Percentiles rank a stretch among this genome's conserved stretches.
These are phyloP conservation scores for Oncorhynchus nerka DNA, from an alignment of 2,113 vertebrate species.

Conservation along the genomic window DNA sequence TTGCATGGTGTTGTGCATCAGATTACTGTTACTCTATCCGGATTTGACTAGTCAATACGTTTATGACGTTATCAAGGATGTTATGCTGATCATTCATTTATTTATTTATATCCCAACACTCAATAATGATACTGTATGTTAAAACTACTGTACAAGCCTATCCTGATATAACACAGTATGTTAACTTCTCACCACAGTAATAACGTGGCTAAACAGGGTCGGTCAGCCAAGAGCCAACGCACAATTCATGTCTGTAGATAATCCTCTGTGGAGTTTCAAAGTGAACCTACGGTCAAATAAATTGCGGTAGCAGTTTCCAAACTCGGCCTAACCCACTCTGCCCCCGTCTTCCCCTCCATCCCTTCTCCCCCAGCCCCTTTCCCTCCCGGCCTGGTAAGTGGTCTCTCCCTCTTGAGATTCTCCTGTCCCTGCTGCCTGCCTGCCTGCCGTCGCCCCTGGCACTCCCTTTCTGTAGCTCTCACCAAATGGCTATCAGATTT, in stretches of 20 bases:
- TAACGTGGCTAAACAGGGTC: background rate
- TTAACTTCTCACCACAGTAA: too few relatives aligned
- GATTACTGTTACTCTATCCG: conserved; percentile 26
- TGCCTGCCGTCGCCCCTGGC: conserved; percentile 41
- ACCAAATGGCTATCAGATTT: conserved; percentile 63
- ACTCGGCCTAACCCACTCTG: background rate
- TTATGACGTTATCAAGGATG: conserved; percentile 19
- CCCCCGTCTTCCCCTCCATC: background rate
- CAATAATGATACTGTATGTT: too few relatives aligned
- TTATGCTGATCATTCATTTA: conserved; percentile 6
- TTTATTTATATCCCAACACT: background rate
- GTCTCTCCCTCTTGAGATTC: conserved; percentile 50
- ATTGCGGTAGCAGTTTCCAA: background rate
- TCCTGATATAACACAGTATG: too few relatives aligned
- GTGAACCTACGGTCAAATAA: background rate
- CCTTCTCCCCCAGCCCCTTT: background rate
- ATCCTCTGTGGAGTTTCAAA: background rate
- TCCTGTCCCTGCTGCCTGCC: conserved; percentile 48
- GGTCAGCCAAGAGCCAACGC: background rate
- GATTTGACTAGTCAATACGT: conserved; percentile 29
- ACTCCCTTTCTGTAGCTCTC: conserved; percentile 13
- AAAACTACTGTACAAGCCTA: too few relatives aligned
- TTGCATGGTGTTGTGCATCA: conserved; percentile 10
- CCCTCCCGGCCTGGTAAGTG: conserved; percentile 58
- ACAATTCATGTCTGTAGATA: background rate